Evolutionary conservation across 2,888 invertebrate species (phyloP), one percentile per base, ranked within the genome.

Genomic region (Eremobia ochroleuca): DNA sequence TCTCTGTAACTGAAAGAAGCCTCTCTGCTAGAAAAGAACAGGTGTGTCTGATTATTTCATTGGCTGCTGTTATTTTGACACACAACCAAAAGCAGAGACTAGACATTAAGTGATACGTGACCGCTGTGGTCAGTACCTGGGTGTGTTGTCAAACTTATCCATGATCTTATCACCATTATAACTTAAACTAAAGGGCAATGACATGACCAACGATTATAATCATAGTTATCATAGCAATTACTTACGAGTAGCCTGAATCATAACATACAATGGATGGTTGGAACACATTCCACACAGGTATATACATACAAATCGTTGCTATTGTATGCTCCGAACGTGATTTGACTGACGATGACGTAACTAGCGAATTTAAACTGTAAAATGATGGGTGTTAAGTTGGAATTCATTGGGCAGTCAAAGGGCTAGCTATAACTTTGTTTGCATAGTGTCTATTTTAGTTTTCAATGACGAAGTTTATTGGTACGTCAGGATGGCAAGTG

Each of bases 401-500:
- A 58, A 71, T 65, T 80, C n/a, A 46, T 59, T 37, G 46, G n/a
- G 4, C 5, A 55, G 59, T 28, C 21, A 37, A 74, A 83, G 79
- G 70, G 65, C 62, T 69, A 43, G 59, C 67, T 62, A 65, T 77
- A 73, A 70, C 58, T 73, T 78, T 75, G 83, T 83, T 83, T 75
- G 87, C 62, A 73, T 86, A 43, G 84, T 62, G 69, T 78, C 87
- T 88, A 86, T 87, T 88, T 87, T 88, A 76, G 84, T 76, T 87
- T 86, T 82, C 85, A 87, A 87, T 88, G 87, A 80, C 76, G 87
- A 69, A 66, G 79, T 74, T 86, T 72, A 83, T 75, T 67, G 59
- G 65, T 62, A 28, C 40, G 67, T 74, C 37, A 68, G 58, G 58
- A 81, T 76, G 69, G 82, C 86, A 31, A 85, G 78, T 77, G 86